A percentile compares a stretch with the other conserved stretches of the same genome.
These are phyloP conservation scores for Ondatra zibethicus DNA, from an alignment of 2,113 vertebrate genomes.

Conservation along the genomic window DNA sequence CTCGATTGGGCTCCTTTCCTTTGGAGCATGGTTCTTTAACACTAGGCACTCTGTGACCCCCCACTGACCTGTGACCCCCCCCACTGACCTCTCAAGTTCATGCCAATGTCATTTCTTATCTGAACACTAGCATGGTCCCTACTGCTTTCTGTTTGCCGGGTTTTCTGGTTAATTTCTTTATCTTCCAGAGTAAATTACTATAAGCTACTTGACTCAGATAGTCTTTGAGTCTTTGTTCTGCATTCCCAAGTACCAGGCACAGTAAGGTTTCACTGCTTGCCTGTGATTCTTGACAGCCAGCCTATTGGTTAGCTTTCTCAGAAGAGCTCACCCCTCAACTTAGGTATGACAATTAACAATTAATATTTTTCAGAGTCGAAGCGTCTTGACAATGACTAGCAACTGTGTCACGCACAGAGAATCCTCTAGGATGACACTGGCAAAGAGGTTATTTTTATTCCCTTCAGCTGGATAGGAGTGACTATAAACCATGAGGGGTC, in stretches of 20 bases:
- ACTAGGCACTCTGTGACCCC: neutral
- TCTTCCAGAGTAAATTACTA: slow-evolving; percentile 62
- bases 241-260: neutral
- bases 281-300: neutral
- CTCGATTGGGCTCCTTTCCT: neutral
- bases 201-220: slow-evolving; percentile 34
- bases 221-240: neutral
- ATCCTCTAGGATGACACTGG: neutral
- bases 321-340: neutral
- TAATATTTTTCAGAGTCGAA: neutral
- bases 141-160: slow-evolving; percentile 15
- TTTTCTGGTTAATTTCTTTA: slow-evolving; percentile 70
- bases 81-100: slow-evolving; percentile 31
- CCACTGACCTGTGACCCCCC: neutral
- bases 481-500: slow-evolving; percentile 76
- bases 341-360: neutral
- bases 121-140: slow-evolving; percentile 22
- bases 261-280: neutral
- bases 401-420: neutral
- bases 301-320: neutral
- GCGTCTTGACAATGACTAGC: neutral
- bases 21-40: slow-evolving; percentile 9
- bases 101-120: slow-evolving; percentile 38
- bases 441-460: slow-evolving; percentile 14
- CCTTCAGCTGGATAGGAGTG: slow-evolving; percentile 38